Percentiles rank a stretch among this genome's conserved stretches.
Evolutionary conservation across 2,113 vertebrate species (phyloP).

Genomic region (Poecile atricapillus): DNA sequence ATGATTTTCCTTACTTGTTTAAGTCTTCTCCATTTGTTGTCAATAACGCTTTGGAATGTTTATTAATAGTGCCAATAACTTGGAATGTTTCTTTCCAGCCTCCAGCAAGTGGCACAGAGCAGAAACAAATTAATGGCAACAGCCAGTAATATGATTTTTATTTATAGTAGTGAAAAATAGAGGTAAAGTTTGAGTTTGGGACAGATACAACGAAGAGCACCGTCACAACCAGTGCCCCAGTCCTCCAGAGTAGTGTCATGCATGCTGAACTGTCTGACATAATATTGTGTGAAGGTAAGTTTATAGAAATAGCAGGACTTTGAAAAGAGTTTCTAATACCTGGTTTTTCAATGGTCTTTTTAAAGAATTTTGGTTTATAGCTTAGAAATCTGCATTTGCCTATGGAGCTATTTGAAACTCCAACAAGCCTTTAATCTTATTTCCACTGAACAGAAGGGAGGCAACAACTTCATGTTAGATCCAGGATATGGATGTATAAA

Average conservation of each 20-base stretch:
- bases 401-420: background rate
- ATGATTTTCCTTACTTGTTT: background rate
- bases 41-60: background rate
- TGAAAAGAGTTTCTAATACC: background rate
- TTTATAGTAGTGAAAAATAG: background rate
- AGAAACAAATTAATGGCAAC: background rate
- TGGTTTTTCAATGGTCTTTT: background rate
- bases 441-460: background rate
- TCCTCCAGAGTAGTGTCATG: background rate
- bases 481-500: background rate
- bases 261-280: background rate
- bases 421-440: background rate
- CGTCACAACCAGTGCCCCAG: background rate
- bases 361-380: background rate
- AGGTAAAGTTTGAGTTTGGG: background rate
- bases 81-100: background rate
- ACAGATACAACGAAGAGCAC: background rate
- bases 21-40: background rate
- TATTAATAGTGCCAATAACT: no score
- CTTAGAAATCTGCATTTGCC: background rate
- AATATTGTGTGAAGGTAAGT: background rate
- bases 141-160: background rate
- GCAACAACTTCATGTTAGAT: background rate
- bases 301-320: background rate
- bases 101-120: background rate